phyloP scores from a whole-genome alignment of 1,140 invertebrate species.

The Cylas formicarius region DNA sequence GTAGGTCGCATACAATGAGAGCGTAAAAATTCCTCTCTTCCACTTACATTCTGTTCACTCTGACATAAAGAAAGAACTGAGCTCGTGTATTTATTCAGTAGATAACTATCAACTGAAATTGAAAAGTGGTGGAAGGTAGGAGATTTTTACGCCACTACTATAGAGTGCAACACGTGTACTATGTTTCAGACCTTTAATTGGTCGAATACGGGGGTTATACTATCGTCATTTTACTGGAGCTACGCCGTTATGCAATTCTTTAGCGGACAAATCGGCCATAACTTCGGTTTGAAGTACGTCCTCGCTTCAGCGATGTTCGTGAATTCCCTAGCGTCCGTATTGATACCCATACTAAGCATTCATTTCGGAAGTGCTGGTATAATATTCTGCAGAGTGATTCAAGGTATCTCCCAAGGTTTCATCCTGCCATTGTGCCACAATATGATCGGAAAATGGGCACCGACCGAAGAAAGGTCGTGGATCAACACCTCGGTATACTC shows the following conservation, averaged over 20 bases:
- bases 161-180: constrained; percentile 15
- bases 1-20: constrained; percentile 13
- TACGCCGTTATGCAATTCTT: constrained; percentile 53
- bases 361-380: constrained; percentile 23
- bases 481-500: constrained; percentile 25
- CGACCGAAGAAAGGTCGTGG: constrained; percentile 25
- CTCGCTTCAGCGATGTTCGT: constrained; percentile 51
- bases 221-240: constrained; percentile 65
- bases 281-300: constrained; percentile 55
- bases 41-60: not conserved
- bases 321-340: constrained; percentile 42
- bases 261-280: constrained; percentile 58
- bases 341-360: constrained; percentile 34
- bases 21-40: constrained; percentile 1
- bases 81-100: not conserved
- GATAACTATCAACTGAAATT: not conserved
- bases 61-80: not conserved
- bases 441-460: constrained; percentile 28
- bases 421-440: constrained; percentile 25
- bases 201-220: constrained; percentile 46
- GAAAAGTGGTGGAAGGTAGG: not conserved
- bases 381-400: constrained; percentile 25
- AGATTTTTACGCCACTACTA: not conserved
- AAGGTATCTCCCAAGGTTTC: constrained; percentile 29
- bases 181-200: constrained; percentile 40